phyloP scores from a whole-genome alignment of 2,113 vertebrate genomes.

The Silurus asotus region DNA sequence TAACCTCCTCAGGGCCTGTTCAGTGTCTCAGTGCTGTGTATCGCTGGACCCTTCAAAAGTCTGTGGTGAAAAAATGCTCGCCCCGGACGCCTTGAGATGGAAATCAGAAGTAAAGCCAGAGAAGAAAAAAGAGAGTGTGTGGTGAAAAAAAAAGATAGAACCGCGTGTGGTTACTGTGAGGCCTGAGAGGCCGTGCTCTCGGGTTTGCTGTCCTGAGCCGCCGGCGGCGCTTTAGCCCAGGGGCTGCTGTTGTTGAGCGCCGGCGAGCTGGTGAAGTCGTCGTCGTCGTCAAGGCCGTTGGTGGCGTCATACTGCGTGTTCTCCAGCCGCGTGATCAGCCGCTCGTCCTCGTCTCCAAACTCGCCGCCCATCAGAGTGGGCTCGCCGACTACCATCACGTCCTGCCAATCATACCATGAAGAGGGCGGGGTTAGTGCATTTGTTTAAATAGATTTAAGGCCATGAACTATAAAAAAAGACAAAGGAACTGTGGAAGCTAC shows the following conservation, averaged over 20 bases:
- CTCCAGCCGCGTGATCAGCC: conserved; percentile 99
- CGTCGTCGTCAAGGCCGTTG: conserved; percentile 98
- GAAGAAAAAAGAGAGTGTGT: conserved; percentile 1
- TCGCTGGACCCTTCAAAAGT: conserved; percentile 4
- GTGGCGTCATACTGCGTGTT: conserved; percentile 98
- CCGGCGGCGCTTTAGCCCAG: conserved; percentile 91
- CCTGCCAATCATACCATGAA: conserved; percentile 76
- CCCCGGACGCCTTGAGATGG: conserved; percentile 32
- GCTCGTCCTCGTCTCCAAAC: conserved; percentile 98
- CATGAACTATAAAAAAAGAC: neutral
- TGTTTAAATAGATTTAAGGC: neutral
- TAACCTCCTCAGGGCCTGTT: conserved; percentile 21
- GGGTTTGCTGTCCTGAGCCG: conserved; percentile 89
- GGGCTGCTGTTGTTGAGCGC: conserved; percentile 93
- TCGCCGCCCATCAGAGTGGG: conserved; percentile 99
- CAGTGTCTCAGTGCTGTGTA: conserved; percentile 18
- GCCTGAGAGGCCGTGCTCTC: conserved; percentile 94
- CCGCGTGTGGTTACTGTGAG: conserved; percentile 79
- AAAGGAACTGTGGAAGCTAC: neutral
- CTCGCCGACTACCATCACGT: conserved; percentile 99
- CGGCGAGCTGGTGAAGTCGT: conserved; percentile 96
- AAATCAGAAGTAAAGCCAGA: conserved; percentile 55
- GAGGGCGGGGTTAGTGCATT: neutral
- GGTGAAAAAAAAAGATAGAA: conserved; percentile 11
- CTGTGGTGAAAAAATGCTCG: conserved; percentile 19